phyloP scores from a whole-genome alignment of 2,797 vertebrate species.

The Nyctalus aviator region DNA sequence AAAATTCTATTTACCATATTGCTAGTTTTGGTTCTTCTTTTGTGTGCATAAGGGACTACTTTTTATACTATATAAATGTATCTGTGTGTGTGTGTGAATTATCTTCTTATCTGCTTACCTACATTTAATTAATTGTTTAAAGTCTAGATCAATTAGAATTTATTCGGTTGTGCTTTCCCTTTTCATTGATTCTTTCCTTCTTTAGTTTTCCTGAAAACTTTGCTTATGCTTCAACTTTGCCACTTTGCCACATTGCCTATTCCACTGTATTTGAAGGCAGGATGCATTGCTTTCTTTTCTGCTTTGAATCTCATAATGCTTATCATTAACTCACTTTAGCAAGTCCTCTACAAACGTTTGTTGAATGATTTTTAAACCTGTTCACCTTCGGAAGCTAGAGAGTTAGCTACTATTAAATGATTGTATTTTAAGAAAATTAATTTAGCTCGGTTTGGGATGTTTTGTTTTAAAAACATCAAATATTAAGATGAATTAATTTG shows the following conservation, averaged over 20 bases:
- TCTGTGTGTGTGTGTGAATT: neutral
- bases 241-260: neutral
- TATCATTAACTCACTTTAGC: conserved; percentile 3
- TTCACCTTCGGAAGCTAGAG: neutral
- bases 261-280: neutral
- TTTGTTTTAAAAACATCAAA: neutral
- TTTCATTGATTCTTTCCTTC: neutral
- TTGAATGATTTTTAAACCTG: neutral
- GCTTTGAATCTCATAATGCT: neutral
- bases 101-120: neutral
- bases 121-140: conserved; percentile 8
- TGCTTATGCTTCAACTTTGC: neutral
- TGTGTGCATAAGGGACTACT: neutral
- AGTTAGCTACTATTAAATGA: neutral
- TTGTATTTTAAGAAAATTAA: neutral
- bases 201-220: neutral
- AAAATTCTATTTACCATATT: neutral
- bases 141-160: neutral
- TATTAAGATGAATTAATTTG: neutral
- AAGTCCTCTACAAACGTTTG: neutral
- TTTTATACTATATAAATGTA: neutral
- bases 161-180: neutral
- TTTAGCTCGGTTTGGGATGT: neutral
- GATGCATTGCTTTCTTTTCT: neutral
- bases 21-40: neutral